Evolutionary conservation across 2,797 vertebrate species (phyloP).

Genomic region (Alectoris magna): DNA sequence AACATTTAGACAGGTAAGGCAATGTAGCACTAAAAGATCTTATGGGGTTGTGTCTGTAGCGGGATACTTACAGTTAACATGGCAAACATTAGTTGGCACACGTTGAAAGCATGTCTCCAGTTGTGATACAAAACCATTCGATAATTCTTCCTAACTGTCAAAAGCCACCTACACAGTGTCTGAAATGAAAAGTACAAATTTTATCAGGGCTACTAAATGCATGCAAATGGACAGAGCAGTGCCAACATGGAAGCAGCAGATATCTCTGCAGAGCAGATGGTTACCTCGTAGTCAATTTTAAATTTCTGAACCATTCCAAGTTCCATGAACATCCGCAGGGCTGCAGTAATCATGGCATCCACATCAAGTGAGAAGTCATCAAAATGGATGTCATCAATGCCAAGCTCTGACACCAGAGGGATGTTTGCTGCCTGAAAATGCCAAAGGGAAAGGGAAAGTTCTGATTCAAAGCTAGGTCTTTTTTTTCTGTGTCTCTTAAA

Average conservation of each 20-base stretch:
- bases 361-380: constrained; percentile 98
- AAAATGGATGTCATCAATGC: constrained; percentile 95
- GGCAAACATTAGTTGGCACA: constrained; percentile 98
- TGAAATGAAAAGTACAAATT: constrained; percentile 75
- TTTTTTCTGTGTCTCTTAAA: constrained; percentile 40
- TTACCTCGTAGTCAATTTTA: constrained; percentile 99
- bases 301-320: constrained; percentile 99
- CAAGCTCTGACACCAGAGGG: constrained; percentile 94
- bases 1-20: neutral
- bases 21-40: neutral
- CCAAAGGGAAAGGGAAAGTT: constrained; percentile 69
- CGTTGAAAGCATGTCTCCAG: constrained; percentile 99
- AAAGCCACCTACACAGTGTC: constrained; percentile 97
- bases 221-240: constrained; percentile 39
- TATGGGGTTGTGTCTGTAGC: neutral
- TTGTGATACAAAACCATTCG: constrained; percentile 99
- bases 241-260: constrained; percentile 53
- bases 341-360: constrained; percentile 97
- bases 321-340: constrained; percentile 98
- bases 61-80: constrained; percentile 91
- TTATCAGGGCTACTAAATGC: constrained; percentile 37
- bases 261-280: constrained; percentile 51
- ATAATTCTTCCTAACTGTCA: constrained; percentile 99
- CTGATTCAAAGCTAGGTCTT: constrained; percentile 63
- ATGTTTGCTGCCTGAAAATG: constrained; percentile 92